Percentiles rank a stretch among this genome's conserved stretches.
Conservation (phyloP, 2,888 invertebrate genomes). For the Tyria jacobaeae region DNA sequence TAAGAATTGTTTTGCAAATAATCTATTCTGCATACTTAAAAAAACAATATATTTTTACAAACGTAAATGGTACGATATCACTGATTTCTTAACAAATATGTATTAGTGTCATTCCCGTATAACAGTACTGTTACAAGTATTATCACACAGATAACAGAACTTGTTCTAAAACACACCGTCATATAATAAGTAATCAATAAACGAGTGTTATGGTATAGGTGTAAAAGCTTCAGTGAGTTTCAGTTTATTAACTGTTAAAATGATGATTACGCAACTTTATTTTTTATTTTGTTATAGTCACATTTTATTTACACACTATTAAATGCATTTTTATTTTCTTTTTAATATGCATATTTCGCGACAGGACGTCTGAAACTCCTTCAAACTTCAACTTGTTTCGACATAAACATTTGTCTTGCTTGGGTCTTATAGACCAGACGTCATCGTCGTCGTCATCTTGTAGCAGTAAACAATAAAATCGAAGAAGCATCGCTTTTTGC, state of each 20-base stretch:
- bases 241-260: constrained; percentile 30
- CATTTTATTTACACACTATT: no score
- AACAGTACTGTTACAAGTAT: neutral
- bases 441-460: neutral
- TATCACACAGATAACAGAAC: neutral
- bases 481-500: neutral
- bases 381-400: no score
- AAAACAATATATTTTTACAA: neutral
- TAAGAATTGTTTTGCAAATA: neutral
- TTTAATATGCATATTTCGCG: neutral
- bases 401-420: neutral
- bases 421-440: neutral
- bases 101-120: neutral
- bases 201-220: constrained; percentile 38
- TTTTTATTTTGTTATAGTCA: neutral
- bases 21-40: neutral
- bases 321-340: neutral
- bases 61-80: neutral
- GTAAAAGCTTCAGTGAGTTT: constrained; percentile 44
- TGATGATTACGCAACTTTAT: constrained; percentile 15
- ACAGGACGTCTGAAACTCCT: neutral
- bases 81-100: neutral
- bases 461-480: neutral
- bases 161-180: constrained; percentile 22
- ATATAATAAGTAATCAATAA: constrained; percentile 20